Percentiles rank a stretch among this genome's conserved stretches.
Conservation (phyloP, 2,113 vertebrate species). For the Prionailurus viverrinus region DNA sequence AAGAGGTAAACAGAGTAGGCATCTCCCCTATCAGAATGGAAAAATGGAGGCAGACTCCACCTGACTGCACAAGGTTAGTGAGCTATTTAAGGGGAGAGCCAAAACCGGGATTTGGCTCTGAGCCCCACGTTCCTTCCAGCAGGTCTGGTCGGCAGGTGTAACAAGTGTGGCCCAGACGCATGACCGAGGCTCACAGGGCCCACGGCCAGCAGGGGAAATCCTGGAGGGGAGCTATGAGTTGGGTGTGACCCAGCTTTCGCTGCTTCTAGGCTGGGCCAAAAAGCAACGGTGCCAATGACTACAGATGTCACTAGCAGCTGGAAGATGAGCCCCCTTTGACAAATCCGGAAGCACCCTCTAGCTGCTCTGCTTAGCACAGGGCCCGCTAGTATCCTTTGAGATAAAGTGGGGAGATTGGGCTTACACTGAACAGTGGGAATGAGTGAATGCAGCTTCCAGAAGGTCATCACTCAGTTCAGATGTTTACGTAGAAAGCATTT, state of each 20-base stretch:
- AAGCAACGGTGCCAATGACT: background rate
- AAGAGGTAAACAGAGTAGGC: constrained; percentile 8
- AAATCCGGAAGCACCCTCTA: background rate
- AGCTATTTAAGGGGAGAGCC: background rate
- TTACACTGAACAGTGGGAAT: background rate
- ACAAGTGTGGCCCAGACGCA: background rate
- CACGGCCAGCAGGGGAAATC: background rate
- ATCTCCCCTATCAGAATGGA: background rate
- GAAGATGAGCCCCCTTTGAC: background rate
- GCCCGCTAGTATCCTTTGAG: background rate
- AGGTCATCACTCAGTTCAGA: constrained; percentile 15
- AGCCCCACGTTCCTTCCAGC: background rate
- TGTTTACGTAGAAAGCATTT: constrained; percentile 28
- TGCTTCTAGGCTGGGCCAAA: background rate
- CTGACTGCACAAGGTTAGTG: background rate
- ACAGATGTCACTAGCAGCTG: constrained; percentile 53
- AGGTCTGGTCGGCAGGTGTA: constrained; percentile 33
- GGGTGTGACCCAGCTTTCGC: constrained; percentile 24
- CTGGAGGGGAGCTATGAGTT: background rate
- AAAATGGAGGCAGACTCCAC: background rate
- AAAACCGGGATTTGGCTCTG: background rate
- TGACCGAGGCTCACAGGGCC: background rate
- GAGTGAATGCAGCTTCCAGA: constrained; percentile 55
- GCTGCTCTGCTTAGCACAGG: background rate
- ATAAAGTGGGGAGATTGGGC: background rate